Conservation (phyloP, 2,888 invertebrate species). For the Alloplasta piceator region DNA sequence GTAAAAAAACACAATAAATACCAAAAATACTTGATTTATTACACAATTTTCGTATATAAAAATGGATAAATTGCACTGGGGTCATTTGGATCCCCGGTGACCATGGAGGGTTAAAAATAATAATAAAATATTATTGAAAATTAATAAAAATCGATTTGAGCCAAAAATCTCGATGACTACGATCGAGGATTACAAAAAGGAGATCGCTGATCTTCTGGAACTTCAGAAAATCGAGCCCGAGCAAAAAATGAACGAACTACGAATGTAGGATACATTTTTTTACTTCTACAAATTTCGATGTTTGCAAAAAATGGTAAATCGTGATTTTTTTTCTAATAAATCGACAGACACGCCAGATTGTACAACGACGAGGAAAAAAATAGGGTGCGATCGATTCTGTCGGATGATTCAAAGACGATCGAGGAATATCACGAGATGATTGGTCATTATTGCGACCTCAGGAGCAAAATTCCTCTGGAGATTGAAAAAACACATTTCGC, state of each 20-base stretch:
- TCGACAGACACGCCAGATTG: constrained; percentile 73
- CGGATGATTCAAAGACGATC: constrained; percentile 86
- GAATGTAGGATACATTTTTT: constrained; percentile 65
- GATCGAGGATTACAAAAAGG: constrained; percentile 86
- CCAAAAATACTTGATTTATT: too few species aligned
- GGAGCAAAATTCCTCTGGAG: constrained; percentile 86
- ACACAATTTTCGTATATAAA: too few species aligned
- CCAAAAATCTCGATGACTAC: constrained; percentile 91
- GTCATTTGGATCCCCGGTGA: too few species aligned
- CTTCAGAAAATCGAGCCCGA: constrained; percentile 90
- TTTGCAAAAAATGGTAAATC: background rate
- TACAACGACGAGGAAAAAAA: constrained; percentile 74
- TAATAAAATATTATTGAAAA: background rate
- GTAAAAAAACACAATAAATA: too few species aligned
- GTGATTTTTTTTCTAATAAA: constrained; percentile 8
- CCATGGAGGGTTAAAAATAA: background rate
- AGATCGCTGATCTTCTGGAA: constrained; percentile 88
- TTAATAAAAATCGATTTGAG: constrained; percentile 81
- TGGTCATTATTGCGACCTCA: constrained; percentile 86
- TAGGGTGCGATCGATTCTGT: constrained; percentile 87
- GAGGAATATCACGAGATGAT: constrained; percentile 87
- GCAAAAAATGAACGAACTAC: constrained; percentile 88
- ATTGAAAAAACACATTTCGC: constrained; percentile 88
- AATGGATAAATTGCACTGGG: too few species aligned
- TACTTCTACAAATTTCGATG: background rate